Conservation (phyloP, 2,113 vertebrate species). For the Tapirus terrestris region DNA sequence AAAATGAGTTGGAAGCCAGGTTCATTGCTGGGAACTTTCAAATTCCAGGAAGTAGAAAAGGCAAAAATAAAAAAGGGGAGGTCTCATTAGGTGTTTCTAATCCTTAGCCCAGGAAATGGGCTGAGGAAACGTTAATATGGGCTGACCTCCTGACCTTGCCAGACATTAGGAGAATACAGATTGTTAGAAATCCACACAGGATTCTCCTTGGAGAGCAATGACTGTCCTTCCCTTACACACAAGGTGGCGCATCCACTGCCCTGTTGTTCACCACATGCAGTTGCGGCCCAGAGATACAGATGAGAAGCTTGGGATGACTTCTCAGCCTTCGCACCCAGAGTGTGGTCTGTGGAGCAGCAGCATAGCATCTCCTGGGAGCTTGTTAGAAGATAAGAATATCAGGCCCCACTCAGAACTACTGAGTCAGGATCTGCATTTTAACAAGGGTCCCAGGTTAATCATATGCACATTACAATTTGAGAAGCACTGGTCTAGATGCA, state of each 20-base stretch:
- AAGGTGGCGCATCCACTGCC: not conserved
- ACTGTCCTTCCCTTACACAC: not conserved
- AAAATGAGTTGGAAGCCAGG: constrained; percentile 35
- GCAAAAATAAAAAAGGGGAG: not conserved
- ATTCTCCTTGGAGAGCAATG: not conserved
- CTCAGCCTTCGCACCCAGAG: not conserved
- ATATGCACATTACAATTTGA: not conserved
- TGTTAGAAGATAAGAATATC: not conserved
- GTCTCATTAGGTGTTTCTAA: not conserved
- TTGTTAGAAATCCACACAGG: not conserved
- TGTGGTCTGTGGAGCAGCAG: not conserved
- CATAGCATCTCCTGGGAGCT: not conserved
- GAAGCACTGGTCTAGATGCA: not conserved
- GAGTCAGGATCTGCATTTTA: not conserved
- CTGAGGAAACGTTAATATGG: not conserved
- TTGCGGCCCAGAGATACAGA: not conserved
- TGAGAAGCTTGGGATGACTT: not conserved
- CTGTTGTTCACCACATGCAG: not conserved
- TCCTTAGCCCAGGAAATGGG: not conserved
- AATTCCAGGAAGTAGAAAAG: constrained; percentile 29
- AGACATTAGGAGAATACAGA: not conserved
- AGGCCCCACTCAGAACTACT: not conserved
- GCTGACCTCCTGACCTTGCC: not conserved
- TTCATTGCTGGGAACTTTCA: not conserved
- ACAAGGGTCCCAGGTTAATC: not conserved